phyloP scores from a whole-genome alignment of 2,797 vertebrate genomes.

The Aulostomus chinensis region DNA sequence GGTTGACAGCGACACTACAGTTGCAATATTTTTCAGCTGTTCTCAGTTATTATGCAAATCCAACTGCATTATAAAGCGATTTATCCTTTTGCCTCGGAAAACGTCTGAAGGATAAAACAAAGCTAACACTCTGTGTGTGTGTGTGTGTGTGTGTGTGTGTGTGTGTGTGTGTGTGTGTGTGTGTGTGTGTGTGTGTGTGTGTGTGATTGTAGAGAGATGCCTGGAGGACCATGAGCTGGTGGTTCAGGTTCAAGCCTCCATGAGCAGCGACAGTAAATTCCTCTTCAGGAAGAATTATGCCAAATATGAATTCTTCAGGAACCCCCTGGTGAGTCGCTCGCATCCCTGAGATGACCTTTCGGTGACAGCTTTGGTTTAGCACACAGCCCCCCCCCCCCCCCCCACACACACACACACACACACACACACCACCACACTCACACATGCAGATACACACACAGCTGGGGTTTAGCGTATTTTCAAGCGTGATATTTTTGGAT shows the following conservation, averaged over 20 bases:
- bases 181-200: conserved; percentile 27
- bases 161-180: conserved; percentile 8
- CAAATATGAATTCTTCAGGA: conserved; percentile 99
- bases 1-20: too few species aligned
- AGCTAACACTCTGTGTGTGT: conserved; percentile 1
- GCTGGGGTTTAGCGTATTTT: conserved; percentile 10
- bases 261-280: conserved; percentile 94
- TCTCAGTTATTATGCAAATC: too few species aligned
- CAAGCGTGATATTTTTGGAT: conserved; percentile 23
- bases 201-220: conserved; percentile 68
- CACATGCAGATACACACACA: background rate
- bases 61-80: background rate
- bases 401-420: background rate
- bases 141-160: background rate
- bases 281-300: conserved; percentile 99
- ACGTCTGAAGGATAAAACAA: background rate
- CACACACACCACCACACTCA: conserved; percentile 7
- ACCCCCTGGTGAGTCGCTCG: conserved; percentile 86
- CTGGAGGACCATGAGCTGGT: conserved; percentile 96
- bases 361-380: conserved; percentile 36
- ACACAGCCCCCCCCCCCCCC: conserved; percentile 12
- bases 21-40: too few species aligned
- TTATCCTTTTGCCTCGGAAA: background rate
- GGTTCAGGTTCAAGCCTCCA: conserved; percentile 90
- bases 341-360: conserved; percentile 50